Conservation (phyloP, 2,888 invertebrate species). For the Cerastoderma edule region DNA sequence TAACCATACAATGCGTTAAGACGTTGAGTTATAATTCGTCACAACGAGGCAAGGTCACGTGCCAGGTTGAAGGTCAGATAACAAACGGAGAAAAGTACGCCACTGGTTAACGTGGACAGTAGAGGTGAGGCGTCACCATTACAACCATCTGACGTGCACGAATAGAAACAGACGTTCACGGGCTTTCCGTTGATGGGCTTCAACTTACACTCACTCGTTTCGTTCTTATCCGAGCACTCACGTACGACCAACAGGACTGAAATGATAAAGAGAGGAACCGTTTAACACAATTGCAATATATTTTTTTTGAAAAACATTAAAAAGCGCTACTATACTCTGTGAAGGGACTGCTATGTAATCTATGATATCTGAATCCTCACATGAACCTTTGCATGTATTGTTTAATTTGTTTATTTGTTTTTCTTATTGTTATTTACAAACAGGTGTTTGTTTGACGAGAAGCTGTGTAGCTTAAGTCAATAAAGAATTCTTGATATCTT, state of each 20-base stretch:
- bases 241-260: constrained; percentile 16
- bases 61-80: background rate
- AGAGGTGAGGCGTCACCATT: background rate
- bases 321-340: no score
- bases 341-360: no score
- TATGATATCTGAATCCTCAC: no score
- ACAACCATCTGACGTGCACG: constrained; percentile 19
- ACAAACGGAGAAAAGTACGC: background rate
- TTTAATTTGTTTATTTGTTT: no score
- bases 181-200: constrained; percentile 2
- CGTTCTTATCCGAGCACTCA: constrained; percentile 20
- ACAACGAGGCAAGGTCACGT: background rate
- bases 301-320: no score
- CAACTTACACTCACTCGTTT: constrained; percentile 7
- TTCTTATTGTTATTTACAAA: no score
- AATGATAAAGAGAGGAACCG: no score
- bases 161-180: constrained; percentile 23
- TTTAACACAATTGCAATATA: no score
- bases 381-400: no score
- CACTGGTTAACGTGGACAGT: constrained; percentile 6
- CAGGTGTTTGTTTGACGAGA: no score
- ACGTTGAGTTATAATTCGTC: constrained; percentile 1
- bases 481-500: no score
- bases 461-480: no score
- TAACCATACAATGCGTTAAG: background rate